These are phyloP conservation scores for Pachypsylla venusta DNA, from an alignment of 1,140 invertebrate species.

Conservation along the genomic window DNA sequence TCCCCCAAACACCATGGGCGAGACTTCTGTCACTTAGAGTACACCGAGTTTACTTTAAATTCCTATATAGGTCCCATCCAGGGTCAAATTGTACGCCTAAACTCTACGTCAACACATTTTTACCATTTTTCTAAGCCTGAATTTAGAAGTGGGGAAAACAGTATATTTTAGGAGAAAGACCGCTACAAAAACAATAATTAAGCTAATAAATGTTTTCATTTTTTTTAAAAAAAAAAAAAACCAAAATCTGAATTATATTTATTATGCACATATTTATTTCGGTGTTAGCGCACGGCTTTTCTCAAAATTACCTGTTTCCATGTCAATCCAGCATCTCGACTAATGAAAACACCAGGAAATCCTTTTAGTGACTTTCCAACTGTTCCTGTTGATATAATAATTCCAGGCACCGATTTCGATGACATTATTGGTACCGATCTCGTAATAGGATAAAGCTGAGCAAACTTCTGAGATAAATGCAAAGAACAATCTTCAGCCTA, in stretches of 20 bases:
- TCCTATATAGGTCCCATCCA: no score
- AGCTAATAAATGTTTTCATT: no score
- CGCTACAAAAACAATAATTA: no score
- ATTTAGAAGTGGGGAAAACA: no score
- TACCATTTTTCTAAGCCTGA: no score
- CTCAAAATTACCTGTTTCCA: conserved; percentile 63
- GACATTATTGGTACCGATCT: conserved; percentile 67
- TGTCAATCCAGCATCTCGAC: conserved; percentile 64
- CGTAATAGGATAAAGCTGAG: conserved; percentile 60
- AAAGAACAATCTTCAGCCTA: conserved; percentile 52
- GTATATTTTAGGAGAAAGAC: no score
- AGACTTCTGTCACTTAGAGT: no score
- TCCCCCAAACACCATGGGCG: no score
- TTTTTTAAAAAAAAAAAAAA: no score
- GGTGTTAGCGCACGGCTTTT: background rate
- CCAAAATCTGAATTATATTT: background rate
- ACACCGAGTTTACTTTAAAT: no score
- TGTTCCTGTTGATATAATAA: conserved; percentile 73
- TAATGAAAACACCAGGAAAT: conserved; percentile 64
- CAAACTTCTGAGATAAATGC: conserved; percentile 73
- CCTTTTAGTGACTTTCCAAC: conserved; percentile 63
- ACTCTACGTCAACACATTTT: no score
- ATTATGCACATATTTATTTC: background rate
- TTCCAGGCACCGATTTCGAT: conserved; percentile 69
- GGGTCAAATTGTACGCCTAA: no score